phyloP scores from a whole-genome alignment of 2,797 vertebrate species.

The Molossus alvarezi region DNA sequence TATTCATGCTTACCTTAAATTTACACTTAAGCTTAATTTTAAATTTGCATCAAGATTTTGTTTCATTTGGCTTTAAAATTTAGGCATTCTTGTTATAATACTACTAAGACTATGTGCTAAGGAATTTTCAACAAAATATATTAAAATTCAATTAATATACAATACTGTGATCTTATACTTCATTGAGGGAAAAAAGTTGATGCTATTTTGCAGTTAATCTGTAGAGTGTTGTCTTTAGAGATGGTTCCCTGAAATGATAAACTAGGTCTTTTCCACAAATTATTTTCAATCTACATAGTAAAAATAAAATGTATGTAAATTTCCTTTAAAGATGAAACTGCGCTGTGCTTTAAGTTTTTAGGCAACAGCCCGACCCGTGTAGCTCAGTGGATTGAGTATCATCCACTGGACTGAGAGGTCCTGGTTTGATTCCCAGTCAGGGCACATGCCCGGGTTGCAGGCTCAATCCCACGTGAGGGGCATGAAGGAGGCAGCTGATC shows the following conservation, averaged over 20 bases:
- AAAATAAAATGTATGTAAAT: neutral
- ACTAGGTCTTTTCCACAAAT: neutral
- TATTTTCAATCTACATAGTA: neutral
- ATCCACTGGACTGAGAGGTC: no score
- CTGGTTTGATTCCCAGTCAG: no score
- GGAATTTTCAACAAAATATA: neutral
- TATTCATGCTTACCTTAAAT: neutral
- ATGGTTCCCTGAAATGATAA: neutral
- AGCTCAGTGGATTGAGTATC: no score
- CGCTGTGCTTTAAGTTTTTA: neutral
- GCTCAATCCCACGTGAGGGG: no score
- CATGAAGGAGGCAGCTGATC: no score
- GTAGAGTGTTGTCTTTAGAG: neutral
- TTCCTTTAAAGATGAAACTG: neutral
- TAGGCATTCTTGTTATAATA: neutral
- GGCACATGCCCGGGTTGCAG: no score
- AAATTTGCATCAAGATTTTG: neutral
- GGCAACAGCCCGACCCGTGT: neutral
- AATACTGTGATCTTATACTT: neutral
- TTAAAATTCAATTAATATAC: conserved; percentile 16
- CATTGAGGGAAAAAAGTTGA: neutral
- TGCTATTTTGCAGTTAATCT: neutral
- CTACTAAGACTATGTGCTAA: neutral
- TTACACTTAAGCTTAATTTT: neutral
- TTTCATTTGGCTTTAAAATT: neutral